A percentile compares a stretch with the other conserved stretches of the same genome.
Conservation (phyloP, 2,888 invertebrate genomes). For the Prostheceraeus crozeri region DNA sequence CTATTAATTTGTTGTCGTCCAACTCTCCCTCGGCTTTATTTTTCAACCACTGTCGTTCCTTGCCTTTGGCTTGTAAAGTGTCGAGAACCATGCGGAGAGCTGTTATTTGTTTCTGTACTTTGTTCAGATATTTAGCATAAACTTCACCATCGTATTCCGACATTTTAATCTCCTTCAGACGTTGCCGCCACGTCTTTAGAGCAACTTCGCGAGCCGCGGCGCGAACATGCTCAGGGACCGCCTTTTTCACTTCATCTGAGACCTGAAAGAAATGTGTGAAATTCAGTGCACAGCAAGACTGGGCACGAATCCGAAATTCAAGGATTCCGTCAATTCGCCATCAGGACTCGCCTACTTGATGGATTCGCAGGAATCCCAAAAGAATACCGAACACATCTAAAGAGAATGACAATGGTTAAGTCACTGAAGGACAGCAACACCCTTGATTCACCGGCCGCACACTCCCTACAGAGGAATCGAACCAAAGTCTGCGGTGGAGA, state of each 20-base stretch:
- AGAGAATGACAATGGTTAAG: too few species aligned
- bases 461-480: too few species aligned
- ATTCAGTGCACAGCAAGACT: not conserved
- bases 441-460: too few species aligned
- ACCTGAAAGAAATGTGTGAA: constrained; percentile 41
- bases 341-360: too few species aligned
- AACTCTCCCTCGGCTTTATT: constrained; percentile 80
- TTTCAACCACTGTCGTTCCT: constrained; percentile 82
- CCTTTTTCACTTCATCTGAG: constrained; percentile 81
- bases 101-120: constrained; percentile 68
- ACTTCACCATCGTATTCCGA: constrained; percentile 80
- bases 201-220: constrained; percentile 87
- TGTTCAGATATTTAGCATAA: constrained; percentile 72
- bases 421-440: too few species aligned
- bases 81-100: constrained; percentile 75
- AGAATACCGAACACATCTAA: too few species aligned
- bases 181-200: constrained; percentile 74
- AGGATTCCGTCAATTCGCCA: too few species aligned
- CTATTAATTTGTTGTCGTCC: constrained; percentile 86
- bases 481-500: too few species aligned
- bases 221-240: constrained; percentile 78
- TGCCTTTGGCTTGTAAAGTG: constrained; percentile 74
- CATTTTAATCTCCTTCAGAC: constrained; percentile 81
- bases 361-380: too few species aligned
- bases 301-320: too few species aligned